Conservation (phyloP, 2,797 vertebrate species). For the Sebastes taczanowskii region DNA sequence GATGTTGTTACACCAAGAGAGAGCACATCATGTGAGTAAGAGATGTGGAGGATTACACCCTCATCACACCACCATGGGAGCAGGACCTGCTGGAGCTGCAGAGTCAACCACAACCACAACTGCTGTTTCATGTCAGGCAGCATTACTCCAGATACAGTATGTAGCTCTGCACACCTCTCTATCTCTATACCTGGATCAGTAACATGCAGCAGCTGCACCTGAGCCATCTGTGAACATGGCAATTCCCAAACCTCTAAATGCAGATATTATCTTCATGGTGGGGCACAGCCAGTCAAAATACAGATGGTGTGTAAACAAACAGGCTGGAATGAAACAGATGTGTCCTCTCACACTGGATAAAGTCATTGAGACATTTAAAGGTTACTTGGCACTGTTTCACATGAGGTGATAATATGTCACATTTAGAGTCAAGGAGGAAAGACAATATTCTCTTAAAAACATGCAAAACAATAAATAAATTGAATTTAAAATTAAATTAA, state of each 20-base stretch:
- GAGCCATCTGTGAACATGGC: not conserved
- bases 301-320: constrained; percentile 7
- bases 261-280: not conserved
- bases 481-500: not conserved
- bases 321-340: not conserved
- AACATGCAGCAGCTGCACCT: constrained; percentile 17
- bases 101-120: not conserved
- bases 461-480: not conserved
- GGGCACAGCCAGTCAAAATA: constrained; percentile 3
- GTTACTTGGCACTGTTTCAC: constrained; percentile 2
- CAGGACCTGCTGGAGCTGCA: not conserved
- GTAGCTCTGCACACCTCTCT: not conserved
- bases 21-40: not conserved
- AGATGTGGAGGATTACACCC: not conserved
- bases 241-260: not conserved
- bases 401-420: constrained; percentile 2
- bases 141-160: not conserved
- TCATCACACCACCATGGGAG: not conserved
- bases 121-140: not conserved
- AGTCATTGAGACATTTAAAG: not conserved
- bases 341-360: not conserved
- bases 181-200: not conserved
- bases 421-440: not conserved
- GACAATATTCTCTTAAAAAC: not conserved
- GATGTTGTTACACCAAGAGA: not conserved